Conservation (phyloP, 1,140 invertebrate genomes). For the Aphaenogaster rudis region DNA sequence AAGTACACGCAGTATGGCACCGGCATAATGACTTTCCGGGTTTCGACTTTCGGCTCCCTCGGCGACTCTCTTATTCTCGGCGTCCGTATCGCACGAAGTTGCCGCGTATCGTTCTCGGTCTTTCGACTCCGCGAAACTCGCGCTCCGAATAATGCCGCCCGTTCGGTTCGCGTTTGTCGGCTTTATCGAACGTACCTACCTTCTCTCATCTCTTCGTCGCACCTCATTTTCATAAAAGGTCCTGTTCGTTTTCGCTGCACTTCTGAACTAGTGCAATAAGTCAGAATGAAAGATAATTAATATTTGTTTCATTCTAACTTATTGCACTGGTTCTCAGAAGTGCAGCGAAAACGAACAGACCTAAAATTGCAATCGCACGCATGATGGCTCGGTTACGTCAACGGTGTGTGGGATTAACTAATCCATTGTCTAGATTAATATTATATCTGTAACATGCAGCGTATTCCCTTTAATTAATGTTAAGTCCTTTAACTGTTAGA, state of each 20-base stretch:
- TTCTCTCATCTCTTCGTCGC: background rate
- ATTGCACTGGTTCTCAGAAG: too few species aligned
- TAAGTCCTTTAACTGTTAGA: background rate
- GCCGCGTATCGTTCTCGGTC: background rate
- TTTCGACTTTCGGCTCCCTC: conserved; percentile 39
- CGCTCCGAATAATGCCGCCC: background rate
- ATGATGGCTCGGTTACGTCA: conserved; percentile 3
- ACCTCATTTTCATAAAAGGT: conserved; percentile 22
- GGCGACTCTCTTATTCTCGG: background rate
- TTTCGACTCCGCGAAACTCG: background rate
- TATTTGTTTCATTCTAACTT: too few species aligned
- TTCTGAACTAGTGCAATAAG: too few species aligned
- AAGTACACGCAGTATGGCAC: conserved; percentile 78
- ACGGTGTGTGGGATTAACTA: conserved; percentile 3
- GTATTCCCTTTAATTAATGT: background rate
- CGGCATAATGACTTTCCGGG: conserved; percentile 39
- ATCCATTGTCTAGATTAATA: conserved; percentile 3
- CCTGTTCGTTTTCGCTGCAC: too few species aligned
- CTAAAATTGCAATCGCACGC: background rate
- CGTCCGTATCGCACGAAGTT: background rate
- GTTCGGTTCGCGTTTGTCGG: background rate
- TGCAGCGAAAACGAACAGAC: too few species aligned
- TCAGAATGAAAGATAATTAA: too few species aligned
- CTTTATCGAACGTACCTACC: background rate
- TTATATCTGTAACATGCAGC: too few species aligned